A percentile compares a stretch with the other conserved stretches of the same genome.
phyloP scores from a whole-genome alignment of 2,113 vertebrate species.

The Orycteropus afer region DNA sequence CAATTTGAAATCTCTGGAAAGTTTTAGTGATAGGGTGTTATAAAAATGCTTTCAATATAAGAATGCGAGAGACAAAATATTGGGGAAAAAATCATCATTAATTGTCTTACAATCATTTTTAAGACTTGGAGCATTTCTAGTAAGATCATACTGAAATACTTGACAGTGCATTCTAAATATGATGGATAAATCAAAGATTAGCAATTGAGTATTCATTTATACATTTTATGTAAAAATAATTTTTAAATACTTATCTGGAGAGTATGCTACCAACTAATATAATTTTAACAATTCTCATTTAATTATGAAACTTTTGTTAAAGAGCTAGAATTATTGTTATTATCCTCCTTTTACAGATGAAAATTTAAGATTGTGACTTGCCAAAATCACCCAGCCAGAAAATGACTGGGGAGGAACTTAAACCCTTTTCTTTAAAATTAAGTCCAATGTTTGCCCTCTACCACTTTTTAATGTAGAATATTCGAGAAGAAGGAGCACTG shows the following conservation, averaged over 20 bases:
- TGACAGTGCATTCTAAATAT: not conserved
- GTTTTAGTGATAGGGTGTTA: not conserved
- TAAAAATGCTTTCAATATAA: not conserved
- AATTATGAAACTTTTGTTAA: not conserved
- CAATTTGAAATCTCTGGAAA: not conserved
- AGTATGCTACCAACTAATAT: not conserved
- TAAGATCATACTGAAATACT: not conserved
- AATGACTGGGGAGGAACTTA: not conserved
- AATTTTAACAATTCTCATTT: not conserved
- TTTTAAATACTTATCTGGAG: not conserved
- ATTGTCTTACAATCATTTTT: not conserved
- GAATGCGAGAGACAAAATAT: not conserved
- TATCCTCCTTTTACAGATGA: not conserved
- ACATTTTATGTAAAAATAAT: not conserved
- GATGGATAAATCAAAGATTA: not conserved
- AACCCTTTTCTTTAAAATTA: not conserved
- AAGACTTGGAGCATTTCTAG: not conserved
- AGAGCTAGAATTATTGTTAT: not conserved
- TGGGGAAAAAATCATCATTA: not conserved
- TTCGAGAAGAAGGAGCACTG: not conserved
- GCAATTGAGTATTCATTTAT: not conserved
- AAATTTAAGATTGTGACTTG: not conserved
- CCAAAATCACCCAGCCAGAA: not conserved
- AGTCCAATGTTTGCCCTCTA: not conserved
- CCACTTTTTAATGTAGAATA: not conserved